These are phyloP conservation scores for Labroides dimidiatus DNA, from an alignment of 2,797 vertebrate genomes.

Conservation along the genomic window DNA sequence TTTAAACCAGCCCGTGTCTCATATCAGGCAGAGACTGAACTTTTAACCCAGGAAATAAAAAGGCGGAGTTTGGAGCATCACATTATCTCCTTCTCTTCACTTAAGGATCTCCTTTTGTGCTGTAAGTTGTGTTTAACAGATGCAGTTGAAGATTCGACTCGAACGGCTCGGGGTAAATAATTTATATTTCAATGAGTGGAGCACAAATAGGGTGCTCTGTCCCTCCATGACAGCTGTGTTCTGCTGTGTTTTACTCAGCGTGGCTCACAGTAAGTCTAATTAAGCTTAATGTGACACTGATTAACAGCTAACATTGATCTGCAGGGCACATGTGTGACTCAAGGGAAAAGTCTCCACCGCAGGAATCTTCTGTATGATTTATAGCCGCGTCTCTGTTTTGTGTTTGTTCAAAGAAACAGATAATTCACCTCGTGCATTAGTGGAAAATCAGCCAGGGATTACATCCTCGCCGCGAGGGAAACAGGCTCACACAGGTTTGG, in stretches of 20 bases:
- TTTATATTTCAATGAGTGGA: background rate
- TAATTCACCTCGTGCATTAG: background rate
- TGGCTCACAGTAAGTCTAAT: conserved; percentile 12
- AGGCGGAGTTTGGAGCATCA: conserved; percentile 19
- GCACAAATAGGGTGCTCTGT: conserved; percentile 1
- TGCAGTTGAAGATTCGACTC: conserved; percentile 14
- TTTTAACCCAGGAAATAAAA: conserved; percentile 53
- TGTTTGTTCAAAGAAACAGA: conserved; percentile 5
- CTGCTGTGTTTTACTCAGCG: conserved; percentile 13
- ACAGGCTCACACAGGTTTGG: background rate
- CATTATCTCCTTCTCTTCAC: conserved; percentile 4
- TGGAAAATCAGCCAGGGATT: background rate
- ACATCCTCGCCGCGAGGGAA: background rate
- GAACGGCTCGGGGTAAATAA: conserved; percentile 11
- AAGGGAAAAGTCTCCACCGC: background rate
- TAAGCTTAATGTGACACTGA: conserved; percentile 12
- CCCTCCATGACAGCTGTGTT: background rate
- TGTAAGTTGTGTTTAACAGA: conserved; percentile 24
- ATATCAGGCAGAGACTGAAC: conserved; percentile 31
- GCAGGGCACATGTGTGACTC: background rate
- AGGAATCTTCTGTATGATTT: conserved; percentile 6
- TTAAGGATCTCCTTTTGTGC: conserved; percentile 6
- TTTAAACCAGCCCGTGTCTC: conserved; percentile 54
- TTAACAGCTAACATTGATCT: conserved; percentile 5
- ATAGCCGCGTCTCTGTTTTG: background rate